phyloP scores from a whole-genome alignment of 2,888 invertebrate genomes.

The Thelaira solivaga region DNA sequence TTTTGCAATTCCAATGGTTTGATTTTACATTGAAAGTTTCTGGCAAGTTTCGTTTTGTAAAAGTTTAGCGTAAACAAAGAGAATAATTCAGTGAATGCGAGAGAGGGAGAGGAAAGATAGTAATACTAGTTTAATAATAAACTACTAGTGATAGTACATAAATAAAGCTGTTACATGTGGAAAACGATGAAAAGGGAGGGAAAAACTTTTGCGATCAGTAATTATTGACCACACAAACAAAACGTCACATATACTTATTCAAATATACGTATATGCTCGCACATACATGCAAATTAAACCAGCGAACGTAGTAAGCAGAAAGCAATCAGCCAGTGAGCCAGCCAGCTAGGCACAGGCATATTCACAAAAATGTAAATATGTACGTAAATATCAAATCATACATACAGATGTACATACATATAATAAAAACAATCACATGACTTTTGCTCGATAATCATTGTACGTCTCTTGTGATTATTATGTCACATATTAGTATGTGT shows the following conservation, averaged over 20 bases:
- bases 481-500: constrained; percentile 68
- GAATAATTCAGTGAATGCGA: too few relatives aligned
- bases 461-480: constrained; percentile 77
- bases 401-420: constrained; percentile 36
- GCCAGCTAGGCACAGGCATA: constrained; percentile 42
- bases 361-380: constrained; percentile 57
- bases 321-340: constrained; percentile 11
- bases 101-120: too few relatives aligned
- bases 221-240: constrained; percentile 29
- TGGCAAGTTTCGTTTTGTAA: too few relatives aligned
- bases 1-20: too few relatives aligned
- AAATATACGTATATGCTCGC: not conserved
- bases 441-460: constrained; percentile 72
- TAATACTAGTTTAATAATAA: constrained; percentile 28
- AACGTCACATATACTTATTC: too few relatives aligned
- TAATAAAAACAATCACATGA: constrained; percentile 74
- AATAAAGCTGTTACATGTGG: not conserved
- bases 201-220: not conserved
- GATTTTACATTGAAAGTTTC: too few relatives aligned
- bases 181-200: not conserved
- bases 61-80: too few relatives aligned
- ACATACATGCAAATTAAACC: constrained; percentile 26
- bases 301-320: constrained; percentile 19
- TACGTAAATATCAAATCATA: constrained; percentile 27
- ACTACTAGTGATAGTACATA: constrained; percentile 5